Percentiles rank a stretch among this genome's conserved stretches.
Conservation (phyloP, 2,888 invertebrate genomes). For the Trachelus tabidus region DNA sequence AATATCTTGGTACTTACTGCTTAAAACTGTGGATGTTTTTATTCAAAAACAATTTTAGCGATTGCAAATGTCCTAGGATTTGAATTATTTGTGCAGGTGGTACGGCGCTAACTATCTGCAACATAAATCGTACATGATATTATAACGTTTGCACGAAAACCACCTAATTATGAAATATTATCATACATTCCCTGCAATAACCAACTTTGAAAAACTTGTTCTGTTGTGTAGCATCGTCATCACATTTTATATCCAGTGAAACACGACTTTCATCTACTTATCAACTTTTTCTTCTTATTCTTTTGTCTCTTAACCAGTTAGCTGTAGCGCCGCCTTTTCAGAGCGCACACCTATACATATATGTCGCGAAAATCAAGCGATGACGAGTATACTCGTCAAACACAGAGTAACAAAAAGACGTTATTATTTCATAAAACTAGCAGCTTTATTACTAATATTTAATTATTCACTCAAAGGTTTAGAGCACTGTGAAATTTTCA, state of each 20-base stretch:
- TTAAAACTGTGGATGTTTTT: slow-evolving; percentile 71
- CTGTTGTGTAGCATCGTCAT: too few species aligned
- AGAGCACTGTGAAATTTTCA: too few species aligned
- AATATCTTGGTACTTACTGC: slow-evolving; percentile 37
- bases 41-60: slow-evolving; percentile 80
- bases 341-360: too few species aligned
- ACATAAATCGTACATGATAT: slow-evolving; percentile 11
- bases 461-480: too few species aligned
- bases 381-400: too few species aligned
- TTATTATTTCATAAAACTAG: not conserved
- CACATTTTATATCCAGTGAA: too few species aligned
- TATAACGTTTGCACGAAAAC: not conserved
- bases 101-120: slow-evolving; percentile 53
- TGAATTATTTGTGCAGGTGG: slow-evolving; percentile 63
- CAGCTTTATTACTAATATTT: not conserved
- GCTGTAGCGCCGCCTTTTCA: too few species aligned
- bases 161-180: not conserved
- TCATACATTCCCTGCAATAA: not conserved
- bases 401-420: not conserved
- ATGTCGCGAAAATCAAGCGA: not conserved
- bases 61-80: slow-evolving; percentile 80
- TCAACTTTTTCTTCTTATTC: too few species aligned
- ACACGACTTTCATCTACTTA: too few species aligned
- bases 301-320: too few species aligned
- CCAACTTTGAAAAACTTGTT: too few species aligned